A percentile compares a stretch with the other conserved stretches of the same genome.
Evolutionary conservation across 2,888 invertebrate species (phyloP).

Genomic region (Noctua janthe): DNA sequence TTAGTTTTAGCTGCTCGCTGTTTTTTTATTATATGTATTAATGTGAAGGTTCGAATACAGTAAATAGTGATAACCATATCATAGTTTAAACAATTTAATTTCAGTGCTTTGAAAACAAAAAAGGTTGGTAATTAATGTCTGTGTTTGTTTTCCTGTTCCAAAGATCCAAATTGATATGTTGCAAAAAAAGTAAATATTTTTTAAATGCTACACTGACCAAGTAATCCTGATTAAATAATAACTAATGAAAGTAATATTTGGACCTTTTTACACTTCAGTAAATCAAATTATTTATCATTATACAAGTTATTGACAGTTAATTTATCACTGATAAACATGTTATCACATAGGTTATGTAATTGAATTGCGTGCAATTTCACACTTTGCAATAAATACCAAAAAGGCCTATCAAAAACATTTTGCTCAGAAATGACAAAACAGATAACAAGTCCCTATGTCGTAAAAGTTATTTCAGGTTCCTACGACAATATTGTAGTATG

Average conservation of each 20-base stretch:
- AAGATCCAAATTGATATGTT: neutral
- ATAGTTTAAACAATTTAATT: neutral
- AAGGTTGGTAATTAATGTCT: neutral
- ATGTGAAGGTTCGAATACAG: neutral
- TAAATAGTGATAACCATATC: neutral
- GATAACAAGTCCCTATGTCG: neutral
- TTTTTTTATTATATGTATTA: too few relatives aligned
- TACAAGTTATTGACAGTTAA: neutral
- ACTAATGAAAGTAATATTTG: neutral
- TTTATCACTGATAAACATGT: neutral
- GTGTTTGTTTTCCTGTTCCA: slow-evolving; percentile 18
- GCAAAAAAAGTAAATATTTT: neutral
- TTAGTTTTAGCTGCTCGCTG: neutral
- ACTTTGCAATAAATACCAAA: neutral
- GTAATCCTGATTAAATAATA: neutral
- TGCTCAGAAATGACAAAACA: neutral
- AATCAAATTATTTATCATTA: neutral
- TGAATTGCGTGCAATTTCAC: neutral
- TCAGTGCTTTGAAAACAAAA: neutral
- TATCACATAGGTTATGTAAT: neutral
- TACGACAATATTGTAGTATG: neutral
- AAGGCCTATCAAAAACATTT: neutral
- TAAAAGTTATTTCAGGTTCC: neutral
- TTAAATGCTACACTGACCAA: neutral
- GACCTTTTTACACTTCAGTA: neutral